phyloP scores from a whole-genome alignment of 1,140 invertebrate species.

The Anagrus nilaparvatae region DNA sequence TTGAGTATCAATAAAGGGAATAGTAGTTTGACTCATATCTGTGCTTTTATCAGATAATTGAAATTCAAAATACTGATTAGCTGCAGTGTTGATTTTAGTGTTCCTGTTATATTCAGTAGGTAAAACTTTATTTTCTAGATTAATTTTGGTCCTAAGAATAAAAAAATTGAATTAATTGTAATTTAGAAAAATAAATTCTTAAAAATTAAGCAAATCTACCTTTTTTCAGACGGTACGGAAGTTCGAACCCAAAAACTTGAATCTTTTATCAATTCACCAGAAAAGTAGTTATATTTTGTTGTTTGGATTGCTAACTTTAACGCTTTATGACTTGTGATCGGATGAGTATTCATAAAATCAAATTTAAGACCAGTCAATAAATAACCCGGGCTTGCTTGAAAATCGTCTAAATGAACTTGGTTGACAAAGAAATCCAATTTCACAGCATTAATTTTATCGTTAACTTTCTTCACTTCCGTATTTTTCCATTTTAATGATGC shows the following conservation, averaged over 20 bases:
- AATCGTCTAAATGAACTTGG: not conserved
- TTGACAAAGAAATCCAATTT: too few relatives aligned
- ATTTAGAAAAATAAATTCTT: not conserved
- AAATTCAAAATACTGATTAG: not conserved
- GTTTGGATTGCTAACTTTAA: not conserved
- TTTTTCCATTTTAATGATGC: too few relatives aligned
- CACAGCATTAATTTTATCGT: too few relatives aligned
- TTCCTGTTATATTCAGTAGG: not conserved
- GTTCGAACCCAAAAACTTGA: not conserved
- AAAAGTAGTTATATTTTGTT: not conserved
- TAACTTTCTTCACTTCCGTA: too few relatives aligned
- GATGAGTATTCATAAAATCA: not conserved
- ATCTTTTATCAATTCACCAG: not conserved
- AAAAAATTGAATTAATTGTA: not conserved
- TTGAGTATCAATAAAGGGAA: constrained; percentile 56
- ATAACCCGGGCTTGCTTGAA: not conserved
- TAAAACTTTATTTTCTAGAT: not conserved
- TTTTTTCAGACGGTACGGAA: not conserved
- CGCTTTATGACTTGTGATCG: too few relatives aligned
- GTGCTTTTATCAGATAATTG: too few relatives aligned
- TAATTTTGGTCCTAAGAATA: not conserved
- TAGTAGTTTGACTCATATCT: not conserved
- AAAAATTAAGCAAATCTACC: not conserved
- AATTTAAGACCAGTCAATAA: not conserved
- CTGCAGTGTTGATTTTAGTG: not conserved